These are phyloP conservation scores for Yponomeuta malinellus DNA, from an alignment of 2,888 invertebrate genomes.

Conservation along the genomic window DNA sequence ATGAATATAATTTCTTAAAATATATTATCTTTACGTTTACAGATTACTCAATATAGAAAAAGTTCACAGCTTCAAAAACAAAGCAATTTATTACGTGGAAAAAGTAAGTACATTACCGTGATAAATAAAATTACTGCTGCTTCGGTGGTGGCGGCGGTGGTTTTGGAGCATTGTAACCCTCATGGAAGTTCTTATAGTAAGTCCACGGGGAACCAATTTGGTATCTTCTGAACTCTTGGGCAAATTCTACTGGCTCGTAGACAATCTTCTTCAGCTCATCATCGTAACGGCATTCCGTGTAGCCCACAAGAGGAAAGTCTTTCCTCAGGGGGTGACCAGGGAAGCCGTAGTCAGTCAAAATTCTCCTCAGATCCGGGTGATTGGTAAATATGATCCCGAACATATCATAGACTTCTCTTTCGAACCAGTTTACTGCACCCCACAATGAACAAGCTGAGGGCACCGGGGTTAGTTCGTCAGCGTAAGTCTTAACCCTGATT, in stretches of 20 bases:
- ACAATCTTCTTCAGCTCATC: slow-evolving; percentile 63
- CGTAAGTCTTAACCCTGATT: slow-evolving; percentile 54
- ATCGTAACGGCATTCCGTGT: slow-evolving; percentile 61
- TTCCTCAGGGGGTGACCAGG: slow-evolving; percentile 62
- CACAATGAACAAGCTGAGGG: slow-evolving; percentile 48
- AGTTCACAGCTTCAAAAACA: too few species aligned
- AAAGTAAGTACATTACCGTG: background rate
- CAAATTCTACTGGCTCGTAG: slow-evolving; percentile 59
- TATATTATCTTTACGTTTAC: too few species aligned
- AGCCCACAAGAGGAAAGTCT: slow-evolving; percentile 61
- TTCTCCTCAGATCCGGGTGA: slow-evolving; percentile 61
- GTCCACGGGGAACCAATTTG: slow-evolving; percentile 58
- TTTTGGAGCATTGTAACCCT: slow-evolving; percentile 38
- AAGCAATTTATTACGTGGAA: background rate
- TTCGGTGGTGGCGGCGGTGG: background rate
- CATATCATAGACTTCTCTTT: slow-evolving; percentile 64
- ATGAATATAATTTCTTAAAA: too few species aligned
- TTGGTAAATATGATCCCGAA: slow-evolving; percentile 58
- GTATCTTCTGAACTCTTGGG: slow-evolving; percentile 51
- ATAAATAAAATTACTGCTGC: background rate
- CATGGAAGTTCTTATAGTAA: slow-evolving; percentile 54
- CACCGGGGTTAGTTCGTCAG: slow-evolving; percentile 59
- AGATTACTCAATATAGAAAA: too few species aligned
- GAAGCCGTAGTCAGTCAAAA: slow-evolving; percentile 65
- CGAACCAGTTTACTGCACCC: slow-evolving; percentile 41